Conservation (phyloP, 2,888 invertebrate species). For the Sesia bembeciformis region DNA sequence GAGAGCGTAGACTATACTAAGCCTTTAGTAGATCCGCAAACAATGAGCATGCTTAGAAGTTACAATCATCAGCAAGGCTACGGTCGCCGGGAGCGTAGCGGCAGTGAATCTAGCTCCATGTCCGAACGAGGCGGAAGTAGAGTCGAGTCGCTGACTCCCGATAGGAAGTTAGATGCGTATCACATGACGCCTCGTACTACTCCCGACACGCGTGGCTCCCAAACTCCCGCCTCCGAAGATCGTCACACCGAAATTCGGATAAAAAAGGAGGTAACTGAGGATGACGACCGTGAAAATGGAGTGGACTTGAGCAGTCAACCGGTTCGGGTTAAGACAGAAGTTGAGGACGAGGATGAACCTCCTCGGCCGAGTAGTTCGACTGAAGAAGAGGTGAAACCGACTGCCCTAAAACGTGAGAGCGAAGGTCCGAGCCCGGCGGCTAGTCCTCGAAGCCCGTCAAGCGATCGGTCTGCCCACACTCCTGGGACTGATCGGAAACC, state of each 20-base stretch:
- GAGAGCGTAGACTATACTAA: constrained; percentile 95
- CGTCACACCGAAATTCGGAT: constrained; percentile 75
- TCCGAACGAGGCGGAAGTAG: constrained; percentile 87
- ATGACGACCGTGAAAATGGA: constrained; percentile 65
- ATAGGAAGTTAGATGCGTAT: constrained; percentile 80
- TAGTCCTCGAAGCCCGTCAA: constrained; percentile 84
- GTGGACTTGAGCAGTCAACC: constrained; percentile 56
- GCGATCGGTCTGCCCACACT: constrained; percentile 83
- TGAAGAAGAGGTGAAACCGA: constrained; percentile 51
- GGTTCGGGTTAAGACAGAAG: constrained; percentile 78
- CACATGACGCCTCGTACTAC: constrained; percentile 80
- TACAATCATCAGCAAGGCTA: constrained; percentile 82
- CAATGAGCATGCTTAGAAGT: constrained; percentile 86
- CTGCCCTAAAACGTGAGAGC: constrained; percentile 67
- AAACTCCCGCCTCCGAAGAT: constrained; percentile 75
- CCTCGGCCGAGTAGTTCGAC: constrained; percentile 50
- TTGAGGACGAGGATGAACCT: constrained; percentile 76
- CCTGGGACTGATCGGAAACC: constrained; percentile 79
- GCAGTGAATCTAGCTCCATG: constrained; percentile 91
- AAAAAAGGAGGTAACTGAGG: constrained; percentile 72
- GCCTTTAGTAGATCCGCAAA: constrained; percentile 90
- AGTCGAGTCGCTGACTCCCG: constrained; percentile 87
- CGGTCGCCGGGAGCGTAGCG: constrained; percentile 85
- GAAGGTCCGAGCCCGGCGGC: constrained; percentile 71
- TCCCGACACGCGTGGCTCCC: constrained; percentile 78